Conservation (phyloP, 2,113 vertebrate genomes). For the Tachycineta bicolor region DNA sequence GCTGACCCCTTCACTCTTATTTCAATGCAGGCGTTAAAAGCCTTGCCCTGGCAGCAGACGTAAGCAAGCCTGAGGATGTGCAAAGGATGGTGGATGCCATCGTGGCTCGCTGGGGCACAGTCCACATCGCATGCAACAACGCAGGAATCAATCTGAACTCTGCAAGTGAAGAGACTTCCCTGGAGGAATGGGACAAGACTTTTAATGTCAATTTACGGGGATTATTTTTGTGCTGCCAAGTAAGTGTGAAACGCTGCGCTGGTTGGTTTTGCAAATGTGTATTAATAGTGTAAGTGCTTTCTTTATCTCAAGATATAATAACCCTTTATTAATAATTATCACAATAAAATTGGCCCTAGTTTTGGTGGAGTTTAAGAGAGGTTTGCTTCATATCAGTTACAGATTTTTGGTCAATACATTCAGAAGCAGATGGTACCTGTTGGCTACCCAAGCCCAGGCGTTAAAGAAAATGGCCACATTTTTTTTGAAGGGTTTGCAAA, state of each 20-base stretch:
- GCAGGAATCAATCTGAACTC: slow-evolving; percentile 85
- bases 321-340: not conserved
- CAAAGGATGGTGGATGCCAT: slow-evolving; percentile 74
- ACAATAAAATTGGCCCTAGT: not conserved
- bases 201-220: slow-evolving; percentile 81
- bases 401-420: not conserved
- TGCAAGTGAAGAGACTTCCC: slow-evolving; percentile 78
- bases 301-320: not conserved
- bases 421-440: not conserved
- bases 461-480: not conserved
- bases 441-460: not conserved
- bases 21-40: slow-evolving; percentile 72
- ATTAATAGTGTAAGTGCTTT: not conserved
- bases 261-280: not conserved
- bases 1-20: not conserved
- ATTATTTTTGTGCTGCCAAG: slow-evolving; percentile 85
- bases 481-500: not conserved
- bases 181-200: slow-evolving; percentile 83
- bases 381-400: not conserved
- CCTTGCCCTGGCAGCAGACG: slow-evolving; percentile 77
- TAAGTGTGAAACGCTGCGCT: not conserved
- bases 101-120: slow-evolving; percentile 73
- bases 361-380: not conserved
- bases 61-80: slow-evolving; percentile 78
- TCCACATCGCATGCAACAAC: slow-evolving; percentile 80